These are phyloP conservation scores for Bombus affinis DNA, from an alignment of 1,140 invertebrate genomes.

Conservation along the genomic window DNA sequence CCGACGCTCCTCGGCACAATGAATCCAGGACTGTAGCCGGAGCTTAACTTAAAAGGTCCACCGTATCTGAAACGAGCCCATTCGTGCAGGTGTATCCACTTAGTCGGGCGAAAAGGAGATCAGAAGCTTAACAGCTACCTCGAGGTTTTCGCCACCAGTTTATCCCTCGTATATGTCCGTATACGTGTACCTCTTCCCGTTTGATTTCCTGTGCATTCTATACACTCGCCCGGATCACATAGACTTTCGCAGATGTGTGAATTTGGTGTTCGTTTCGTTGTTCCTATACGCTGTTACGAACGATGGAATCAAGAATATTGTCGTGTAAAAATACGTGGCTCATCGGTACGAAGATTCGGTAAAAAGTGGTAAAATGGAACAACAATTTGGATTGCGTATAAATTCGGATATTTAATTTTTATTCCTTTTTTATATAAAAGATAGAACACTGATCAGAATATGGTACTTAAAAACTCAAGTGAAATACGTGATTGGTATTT, in stretches of 20 bases:
- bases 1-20: slow-evolving; percentile 50
- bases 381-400: too few species aligned
- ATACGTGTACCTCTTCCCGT: slow-evolving; percentile 7
- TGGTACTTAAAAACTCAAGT: too few species aligned
- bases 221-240: not conserved
- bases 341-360: too few species aligned
- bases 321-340: too few species aligned
- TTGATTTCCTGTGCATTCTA: not conserved
- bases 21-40: slow-evolving; percentile 57
- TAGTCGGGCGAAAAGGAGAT: slow-evolving; percentile 68
- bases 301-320: too few species aligned
- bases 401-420: too few species aligned
- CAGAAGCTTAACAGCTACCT: slow-evolving; percentile 67
- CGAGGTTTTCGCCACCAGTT: slow-evolving; percentile 62
- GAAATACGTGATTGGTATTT: too few species aligned
- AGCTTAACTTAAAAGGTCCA: slow-evolving; percentile 70
- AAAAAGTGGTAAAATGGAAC: too few species aligned
- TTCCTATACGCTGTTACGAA: too few species aligned
- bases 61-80: slow-evolving; percentile 68
- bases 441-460: too few species aligned
- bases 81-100: slow-evolving; percentile 69
- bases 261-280: not conserved
- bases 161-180: slow-evolving; percentile 37
- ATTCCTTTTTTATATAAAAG: too few species aligned
- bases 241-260: not conserved